A percentile compares a stretch with the other conserved stretches of the same genome.
These are phyloP conservation scores for Stomatorhinus ivindoensis DNA, from an alignment of 2,113 vertebrate genomes.

Conservation along the genomic window DNA sequence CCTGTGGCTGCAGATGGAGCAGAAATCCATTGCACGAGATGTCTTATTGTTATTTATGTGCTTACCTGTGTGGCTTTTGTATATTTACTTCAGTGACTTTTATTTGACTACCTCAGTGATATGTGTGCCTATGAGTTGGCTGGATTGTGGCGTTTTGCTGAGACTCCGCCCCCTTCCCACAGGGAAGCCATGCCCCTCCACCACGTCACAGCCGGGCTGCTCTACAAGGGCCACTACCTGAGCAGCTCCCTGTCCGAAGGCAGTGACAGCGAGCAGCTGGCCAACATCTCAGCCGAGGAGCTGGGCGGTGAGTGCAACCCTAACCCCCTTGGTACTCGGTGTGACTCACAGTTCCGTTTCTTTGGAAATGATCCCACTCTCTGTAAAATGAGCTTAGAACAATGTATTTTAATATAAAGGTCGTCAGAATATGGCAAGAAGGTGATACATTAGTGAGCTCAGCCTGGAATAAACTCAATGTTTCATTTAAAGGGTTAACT, in stretches of 20 bases:
- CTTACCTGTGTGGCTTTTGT: background rate
- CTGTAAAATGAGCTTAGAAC: background rate
- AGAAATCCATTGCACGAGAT: background rate
- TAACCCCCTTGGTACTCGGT: background rate
- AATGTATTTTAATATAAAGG: background rate
- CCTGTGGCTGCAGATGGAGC: background rate
- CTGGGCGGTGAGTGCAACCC: conserved; percentile 73
- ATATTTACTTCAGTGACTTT: background rate
- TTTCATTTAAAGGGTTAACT: background rate
- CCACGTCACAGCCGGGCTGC: conserved; percentile 91
- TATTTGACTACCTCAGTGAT: background rate
- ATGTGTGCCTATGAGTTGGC: background rate
- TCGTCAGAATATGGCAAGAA: background rate
- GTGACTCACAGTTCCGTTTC: background rate
- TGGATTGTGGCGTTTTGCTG: background rate
- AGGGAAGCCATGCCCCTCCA: conserved; percentile 99
- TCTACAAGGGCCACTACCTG: conserved; percentile 97
- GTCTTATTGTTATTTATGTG: background rate
- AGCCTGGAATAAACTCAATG: background rate
- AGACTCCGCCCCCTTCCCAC: conserved; percentile 1
- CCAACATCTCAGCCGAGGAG: conserved; percentile 92
- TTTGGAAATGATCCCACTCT: background rate
- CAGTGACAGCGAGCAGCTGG: conserved; percentile 87
- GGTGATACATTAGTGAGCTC: background rate
- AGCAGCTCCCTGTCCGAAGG: conserved; percentile 86